Evolutionary conservation across 2,888 invertebrate genomes (phyloP).

Genomic region (Philopedon plagiatum): DNA sequence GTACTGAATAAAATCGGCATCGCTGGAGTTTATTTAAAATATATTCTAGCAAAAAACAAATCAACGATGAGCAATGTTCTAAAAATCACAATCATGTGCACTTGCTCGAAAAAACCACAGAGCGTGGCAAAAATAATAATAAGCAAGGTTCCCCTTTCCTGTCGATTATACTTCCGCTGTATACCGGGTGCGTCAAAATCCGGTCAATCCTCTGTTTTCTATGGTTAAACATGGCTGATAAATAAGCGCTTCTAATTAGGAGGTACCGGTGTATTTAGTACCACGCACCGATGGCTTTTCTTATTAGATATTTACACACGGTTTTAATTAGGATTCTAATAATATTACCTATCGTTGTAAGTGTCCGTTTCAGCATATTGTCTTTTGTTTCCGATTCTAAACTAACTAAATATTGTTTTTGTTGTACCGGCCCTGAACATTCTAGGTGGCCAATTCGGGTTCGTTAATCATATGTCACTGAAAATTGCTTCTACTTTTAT

Average conservation of each 20-base stretch:
- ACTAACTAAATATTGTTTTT: no score
- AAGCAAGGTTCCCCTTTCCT: slow-evolving; percentile 41
- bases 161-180: slow-evolving; percentile 40
- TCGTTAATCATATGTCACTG: no score
- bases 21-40: no score
- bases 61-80: background rate
- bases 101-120: slow-evolving; percentile 44
- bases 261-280: background rate
- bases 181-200: slow-evolving; percentile 46
- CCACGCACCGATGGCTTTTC: background rate
- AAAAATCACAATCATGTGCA: slow-evolving; percentile 31
- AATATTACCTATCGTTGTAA: no score
- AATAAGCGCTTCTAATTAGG: background rate
- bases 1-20: no score
- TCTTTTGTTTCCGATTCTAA: no score
- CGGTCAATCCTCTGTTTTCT: slow-evolving; percentile 43
- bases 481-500: no score
- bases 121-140: slow-evolving; percentile 40
- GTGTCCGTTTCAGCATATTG: no score
- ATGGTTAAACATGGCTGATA: slow-evolving; percentile 12
- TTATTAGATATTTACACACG: background rate
- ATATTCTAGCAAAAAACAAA: no score
- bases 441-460: no score
- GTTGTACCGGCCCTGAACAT: no score
- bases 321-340: background rate